Base-by-base conservation (phyloP, 2,888 invertebrate species). In the Steromphala cineraria region DNA sequence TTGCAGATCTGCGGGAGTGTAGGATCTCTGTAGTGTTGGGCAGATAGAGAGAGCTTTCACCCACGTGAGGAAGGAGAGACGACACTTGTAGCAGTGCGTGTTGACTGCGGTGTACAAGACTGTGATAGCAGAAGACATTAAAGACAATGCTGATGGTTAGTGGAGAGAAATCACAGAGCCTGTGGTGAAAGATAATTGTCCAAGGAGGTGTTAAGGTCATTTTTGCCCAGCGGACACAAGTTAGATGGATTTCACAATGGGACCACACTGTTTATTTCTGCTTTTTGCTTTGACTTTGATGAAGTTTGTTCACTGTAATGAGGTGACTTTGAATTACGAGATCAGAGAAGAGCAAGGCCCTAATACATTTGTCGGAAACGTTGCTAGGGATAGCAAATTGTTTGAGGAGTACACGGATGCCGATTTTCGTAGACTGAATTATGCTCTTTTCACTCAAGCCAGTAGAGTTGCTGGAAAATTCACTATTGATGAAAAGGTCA, bases 371-470 rank as follows among this genome's bases (percentile, higher is more conserved):
- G 82, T 86, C 7, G 90, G 90, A 53, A 90, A 89, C 79, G 87
- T 90, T 28, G 90, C 90, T 7, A 78, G 87, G 46, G 89, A 90
- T 81, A 88, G 88, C 78, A 79, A 85, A 52, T 81, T 90, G 40
- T 89, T 89, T 80, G 87, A 80, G 46, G 87, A 89, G 78, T 89
- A 87, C 40, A 87, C 87, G 3, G 85, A 83, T 17, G 85, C 85
- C 8, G 88, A 87, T 77, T 89, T 89, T 62, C 83, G 85, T 56
- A 86, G 82, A 24, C 87, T 90, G 85, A 87, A 88, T 80, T 90
- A 90, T 83, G 87, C 87, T 67, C 87, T 90, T 81, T 84, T 90
- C 3, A 84, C 86, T 1, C 87, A 88, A 75, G 87, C 84, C 75
- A 88, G 86, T 76, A 71, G 82, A 21, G 81, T 85, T 83, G 88